Percentiles rank a stretch among this genome's conserved stretches.
These are phyloP conservation scores for Ecliptopera silaceata DNA, from an alignment of 2,888 invertebrate genomes.

Conservation along the genomic window DNA sequence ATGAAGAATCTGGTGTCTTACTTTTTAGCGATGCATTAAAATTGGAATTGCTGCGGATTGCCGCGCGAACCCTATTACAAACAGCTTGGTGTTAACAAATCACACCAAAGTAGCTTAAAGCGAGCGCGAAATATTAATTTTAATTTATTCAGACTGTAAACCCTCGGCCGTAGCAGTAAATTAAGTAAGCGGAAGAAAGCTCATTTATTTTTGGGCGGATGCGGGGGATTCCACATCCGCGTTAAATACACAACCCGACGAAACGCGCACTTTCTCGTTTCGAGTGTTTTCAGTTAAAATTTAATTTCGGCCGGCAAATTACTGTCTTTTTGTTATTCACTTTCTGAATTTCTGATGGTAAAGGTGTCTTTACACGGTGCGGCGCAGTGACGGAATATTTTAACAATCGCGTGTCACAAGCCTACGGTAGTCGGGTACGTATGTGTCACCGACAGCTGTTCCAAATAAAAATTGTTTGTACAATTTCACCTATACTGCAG, in stretches of 20 bases:
- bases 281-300: constrained; percentile 78
- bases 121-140: constrained; percentile 77
- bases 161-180: constrained; percentile 70
- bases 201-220: constrained; percentile 82
- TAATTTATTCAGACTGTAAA: constrained; percentile 74
- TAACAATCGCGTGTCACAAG: constrained; percentile 8
- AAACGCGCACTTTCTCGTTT: constrained; percentile 67
- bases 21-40: constrained; percentile 40
- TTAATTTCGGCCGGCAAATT: constrained; percentile 74
- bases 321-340: constrained; percentile 78
- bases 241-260: constrained; percentile 78
- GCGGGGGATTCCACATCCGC: constrained; percentile 80
- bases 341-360: constrained; percentile 74
- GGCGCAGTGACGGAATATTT: neutral
- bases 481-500: no score
- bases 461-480: neutral
- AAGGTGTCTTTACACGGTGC: constrained; percentile 28
- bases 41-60: constrained; percentile 32
- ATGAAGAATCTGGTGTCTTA: neutral
- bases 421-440: no score
- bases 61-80: constrained; percentile 49
- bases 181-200: constrained; percentile 82
- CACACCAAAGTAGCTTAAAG: constrained; percentile 62
- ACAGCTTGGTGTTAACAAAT: constrained; percentile 67
- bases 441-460: constrained; percentile 10